phyloP scores from a whole-genome alignment of 2,888 invertebrate genomes.

The Philaethria dido region DNA sequence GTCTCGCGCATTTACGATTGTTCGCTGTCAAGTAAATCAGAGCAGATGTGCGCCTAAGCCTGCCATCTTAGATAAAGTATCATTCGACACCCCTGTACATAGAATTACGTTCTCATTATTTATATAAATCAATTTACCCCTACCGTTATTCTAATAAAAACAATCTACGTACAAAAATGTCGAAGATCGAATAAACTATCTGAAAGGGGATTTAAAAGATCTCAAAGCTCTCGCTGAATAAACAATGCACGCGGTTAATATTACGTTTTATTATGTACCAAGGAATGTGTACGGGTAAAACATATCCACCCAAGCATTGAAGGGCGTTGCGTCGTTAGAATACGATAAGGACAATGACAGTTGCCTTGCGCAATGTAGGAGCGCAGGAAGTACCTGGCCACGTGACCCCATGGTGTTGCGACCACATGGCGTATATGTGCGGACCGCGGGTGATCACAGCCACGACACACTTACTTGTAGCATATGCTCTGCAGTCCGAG shows the following conservation, averaged over 20 bases:
- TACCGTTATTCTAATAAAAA: constrained; percentile 52
- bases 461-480: constrained; percentile 53
- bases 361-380: constrained; percentile 60
- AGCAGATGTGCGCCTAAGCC: constrained; percentile 73
- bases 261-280: constrained; percentile 27
- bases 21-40: constrained; percentile 63
- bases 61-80: constrained; percentile 60
- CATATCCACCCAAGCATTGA: constrained; percentile 30
- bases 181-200: constrained; percentile 28
- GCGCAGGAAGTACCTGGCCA: constrained; percentile 72
- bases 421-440: constrained; percentile 61
- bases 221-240: constrained; percentile 2
- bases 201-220: constrained; percentile 19
- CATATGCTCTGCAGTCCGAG: constrained; percentile 64
- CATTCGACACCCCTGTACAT: constrained; percentile 55
- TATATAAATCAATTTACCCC: constrained; percentile 63
- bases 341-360: constrained; percentile 43
- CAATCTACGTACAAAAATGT: constrained; percentile 56
- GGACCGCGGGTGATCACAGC: constrained; percentile 57
- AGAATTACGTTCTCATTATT: constrained; percentile 57
- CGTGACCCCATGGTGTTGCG: constrained; percentile 59
- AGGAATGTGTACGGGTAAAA: constrained; percentile 21
- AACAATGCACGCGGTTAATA: constrained; percentile 21
- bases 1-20: constrained; percentile 60
- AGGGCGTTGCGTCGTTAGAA: constrained; percentile 40